Evolutionary conservation across 2,797 vertebrate species (phyloP).

Genomic region (Cuculus canorus): DNA sequence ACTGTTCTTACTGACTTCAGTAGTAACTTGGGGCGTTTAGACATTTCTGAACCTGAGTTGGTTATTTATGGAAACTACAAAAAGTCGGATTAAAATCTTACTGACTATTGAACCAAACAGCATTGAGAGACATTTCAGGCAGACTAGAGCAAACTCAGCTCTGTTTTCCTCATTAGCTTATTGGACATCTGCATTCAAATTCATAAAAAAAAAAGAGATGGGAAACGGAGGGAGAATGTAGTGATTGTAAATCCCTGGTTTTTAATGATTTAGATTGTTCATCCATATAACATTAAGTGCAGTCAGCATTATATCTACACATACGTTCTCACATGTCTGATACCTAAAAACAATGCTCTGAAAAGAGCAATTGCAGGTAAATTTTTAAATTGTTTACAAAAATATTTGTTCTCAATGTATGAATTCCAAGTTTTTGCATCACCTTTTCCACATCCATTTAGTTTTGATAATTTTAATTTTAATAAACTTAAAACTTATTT

Average conservation of each 20-base stretch:
- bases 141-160: background rate
- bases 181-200: background rate
- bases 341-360: background rate
- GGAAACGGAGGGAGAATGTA: background rate
- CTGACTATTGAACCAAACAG: constrained; percentile 1
- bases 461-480: background rate
- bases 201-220: background rate
- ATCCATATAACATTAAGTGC: background rate
- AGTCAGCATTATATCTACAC: background rate
- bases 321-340: background rate
- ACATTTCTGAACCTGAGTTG: background rate
- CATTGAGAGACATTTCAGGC: background rate
- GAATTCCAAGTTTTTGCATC: background rate
- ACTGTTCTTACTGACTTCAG: background rate
- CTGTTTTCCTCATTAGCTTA: background rate
- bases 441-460: background rate
- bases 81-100: background rate
- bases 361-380: background rate
- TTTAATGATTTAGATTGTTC: background rate
- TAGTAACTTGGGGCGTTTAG: background rate
- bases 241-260: background rate
- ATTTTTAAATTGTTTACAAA: background rate
- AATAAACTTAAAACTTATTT: background rate
- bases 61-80: constrained; percentile 19
- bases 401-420: background rate